Conservation (phyloP, 2,797 vertebrate species). For the Pelobates cultripes region DNA sequence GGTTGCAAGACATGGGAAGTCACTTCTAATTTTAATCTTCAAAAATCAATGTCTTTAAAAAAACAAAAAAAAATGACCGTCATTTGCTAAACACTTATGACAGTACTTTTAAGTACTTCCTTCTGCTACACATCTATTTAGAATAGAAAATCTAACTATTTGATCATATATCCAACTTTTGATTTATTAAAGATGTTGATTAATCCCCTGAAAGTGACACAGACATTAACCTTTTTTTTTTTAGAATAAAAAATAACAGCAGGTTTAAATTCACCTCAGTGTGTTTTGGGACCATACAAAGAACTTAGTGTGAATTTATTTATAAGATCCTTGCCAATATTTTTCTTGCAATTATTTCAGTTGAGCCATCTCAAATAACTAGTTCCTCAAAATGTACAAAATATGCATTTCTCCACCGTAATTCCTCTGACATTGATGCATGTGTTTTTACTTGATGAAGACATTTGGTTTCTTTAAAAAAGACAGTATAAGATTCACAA, state of each 20-base stretch:
- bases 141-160: not conserved
- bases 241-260: not conserved
- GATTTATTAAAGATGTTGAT: not conserved
- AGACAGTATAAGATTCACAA: slow-evolving; percentile 42
- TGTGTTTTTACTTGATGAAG: slow-evolving; percentile 46
- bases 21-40: not conserved
- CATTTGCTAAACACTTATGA: not conserved
- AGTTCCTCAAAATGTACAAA: slow-evolving; percentile 40
- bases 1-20: not conserved
- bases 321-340: not conserved
- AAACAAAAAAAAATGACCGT: not conserved
- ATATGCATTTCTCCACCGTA: slow-evolving; percentile 40
- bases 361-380: slow-evolving; percentile 40
- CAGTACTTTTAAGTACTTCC: not conserved
- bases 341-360: slow-evolving; percentile 32
- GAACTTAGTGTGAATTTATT: slow-evolving; percentile 6
- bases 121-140: not conserved
- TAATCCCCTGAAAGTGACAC: not conserved
- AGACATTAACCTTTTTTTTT: not conserved
- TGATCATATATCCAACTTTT: not conserved
- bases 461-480: slow-evolving; percentile 51
- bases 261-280: slow-evolving; percentile 8
- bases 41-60: not conserved
- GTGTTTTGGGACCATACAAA: not conserved
- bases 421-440: slow-evolving; percentile 52